Conservation (phyloP, 2,888 invertebrate species). For the Didymodactylos carnosus region DNA sequence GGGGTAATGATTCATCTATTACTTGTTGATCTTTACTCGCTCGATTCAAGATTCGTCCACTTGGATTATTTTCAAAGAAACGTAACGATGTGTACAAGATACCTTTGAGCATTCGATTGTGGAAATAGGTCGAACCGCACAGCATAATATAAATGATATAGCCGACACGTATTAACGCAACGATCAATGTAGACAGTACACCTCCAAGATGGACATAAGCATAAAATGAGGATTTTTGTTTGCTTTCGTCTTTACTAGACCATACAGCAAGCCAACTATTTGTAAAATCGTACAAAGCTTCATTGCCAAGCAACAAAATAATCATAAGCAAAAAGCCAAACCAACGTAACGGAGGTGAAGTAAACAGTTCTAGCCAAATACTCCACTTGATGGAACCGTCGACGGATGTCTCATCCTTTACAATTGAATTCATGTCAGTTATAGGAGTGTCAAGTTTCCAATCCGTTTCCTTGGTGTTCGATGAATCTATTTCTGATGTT, state of each 20-base stretch:
- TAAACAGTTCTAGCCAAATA: background rate
- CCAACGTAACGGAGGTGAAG: background rate
- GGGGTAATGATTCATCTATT: slow-evolving; percentile 38
- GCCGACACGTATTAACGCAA: background rate
- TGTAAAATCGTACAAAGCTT: background rate
- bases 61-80: background rate
- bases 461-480: background rate
- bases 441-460: background rate
- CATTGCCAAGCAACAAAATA: background rate
- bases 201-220: background rate
- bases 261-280: background rate
- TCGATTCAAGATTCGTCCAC: slow-evolving; percentile 58
- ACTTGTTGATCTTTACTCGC: slow-evolving; percentile 65
- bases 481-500: background rate
- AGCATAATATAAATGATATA: background rate
- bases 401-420: background rate
- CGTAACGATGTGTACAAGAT: background rate
- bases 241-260: background rate
- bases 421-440: background rate
- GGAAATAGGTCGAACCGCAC: slow-evolving; percentile 52
- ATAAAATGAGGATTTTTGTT: background rate
- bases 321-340: background rate
- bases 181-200: background rate
- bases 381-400: background rate
- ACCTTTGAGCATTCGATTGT: slow-evolving; percentile 43